Evolutionary conservation across 2,888 invertebrate genomes (phyloP).

Genomic region (Lacanobia wlatinum): DNA sequence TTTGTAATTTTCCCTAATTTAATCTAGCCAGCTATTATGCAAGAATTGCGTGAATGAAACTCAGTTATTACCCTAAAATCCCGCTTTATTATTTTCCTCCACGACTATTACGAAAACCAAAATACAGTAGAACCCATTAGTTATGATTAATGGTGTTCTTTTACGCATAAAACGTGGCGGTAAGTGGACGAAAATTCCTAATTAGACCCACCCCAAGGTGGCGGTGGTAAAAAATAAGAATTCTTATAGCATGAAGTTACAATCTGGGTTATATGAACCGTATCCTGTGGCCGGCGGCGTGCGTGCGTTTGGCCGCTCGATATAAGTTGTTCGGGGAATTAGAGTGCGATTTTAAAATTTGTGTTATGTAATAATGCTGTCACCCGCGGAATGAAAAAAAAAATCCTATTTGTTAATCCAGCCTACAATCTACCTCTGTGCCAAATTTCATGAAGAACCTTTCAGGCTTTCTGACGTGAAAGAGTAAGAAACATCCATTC

Average conservation of each 20-base stretch:
- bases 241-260: slow-evolving; percentile 70
- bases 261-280: slow-evolving; percentile 78
- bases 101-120: slow-evolving; percentile 40
- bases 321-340: slow-evolving; percentile 52
- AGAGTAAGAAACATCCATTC: too few species aligned
- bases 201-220: slow-evolving; percentile 74
- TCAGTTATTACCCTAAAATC: slow-evolving; percentile 12
- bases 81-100: slow-evolving; percentile 27
- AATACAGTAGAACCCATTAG: slow-evolving; percentile 45
- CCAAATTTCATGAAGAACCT: too few species aligned
- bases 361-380: neutral
- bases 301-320: slow-evolving; percentile 68
- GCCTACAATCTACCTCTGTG: too few species aligned
- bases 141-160: slow-evolving; percentile 65
- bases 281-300: slow-evolving; percentile 77
- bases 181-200: slow-evolving; percentile 73
- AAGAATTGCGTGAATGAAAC: slow-evolving; percentile 32
- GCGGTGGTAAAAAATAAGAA: slow-evolving; percentile 65
- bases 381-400: too few species aligned
- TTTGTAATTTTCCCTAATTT: neutral
- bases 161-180: slow-evolving; percentile 54
- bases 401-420: too few species aligned
- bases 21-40: neutral
- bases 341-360: slow-evolving; percentile 53
- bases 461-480: too few species aligned